These are phyloP conservation scores for Ciconia maguari DNA, from an alignment of 2,113 vertebrate genomes.

Conservation along the genomic window DNA sequence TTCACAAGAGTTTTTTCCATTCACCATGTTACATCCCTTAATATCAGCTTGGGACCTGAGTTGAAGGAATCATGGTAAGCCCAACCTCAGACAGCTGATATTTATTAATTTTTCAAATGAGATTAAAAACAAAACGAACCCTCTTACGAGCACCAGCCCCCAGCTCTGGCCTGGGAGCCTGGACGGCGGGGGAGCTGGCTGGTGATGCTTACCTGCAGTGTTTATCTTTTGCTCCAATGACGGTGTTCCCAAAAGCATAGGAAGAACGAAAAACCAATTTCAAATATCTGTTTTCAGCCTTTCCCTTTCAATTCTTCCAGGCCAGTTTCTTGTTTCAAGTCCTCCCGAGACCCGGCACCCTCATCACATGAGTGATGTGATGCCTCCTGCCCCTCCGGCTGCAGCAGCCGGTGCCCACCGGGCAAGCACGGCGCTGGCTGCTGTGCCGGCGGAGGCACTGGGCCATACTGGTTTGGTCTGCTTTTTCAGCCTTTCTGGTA, in stretches of 20 bases:
- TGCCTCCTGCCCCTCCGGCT: background rate
- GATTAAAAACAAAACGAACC: background rate
- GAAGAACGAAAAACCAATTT: background rate
- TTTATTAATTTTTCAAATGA: background rate
- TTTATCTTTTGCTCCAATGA: background rate
- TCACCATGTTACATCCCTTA: background rate
- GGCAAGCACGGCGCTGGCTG: accelerated
- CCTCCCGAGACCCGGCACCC: background rate
- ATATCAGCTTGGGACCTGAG: background rate
- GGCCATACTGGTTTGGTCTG: background rate
- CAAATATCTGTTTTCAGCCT: background rate
- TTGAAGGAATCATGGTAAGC: background rate
- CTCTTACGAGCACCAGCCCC: background rate
- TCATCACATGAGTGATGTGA: background rate
- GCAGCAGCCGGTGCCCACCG: background rate
- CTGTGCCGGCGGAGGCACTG: background rate
- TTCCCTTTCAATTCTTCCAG: background rate
- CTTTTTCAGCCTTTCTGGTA: background rate
- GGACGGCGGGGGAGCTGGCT: accelerated
- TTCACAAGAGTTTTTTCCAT: background rate
- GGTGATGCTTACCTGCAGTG: background rate
- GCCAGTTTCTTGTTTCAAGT: background rate
- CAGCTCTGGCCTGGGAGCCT: background rate
- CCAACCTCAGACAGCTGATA: background rate
- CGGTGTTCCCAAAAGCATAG: background rate